A percentile compares a stretch with the other conserved stretches of the same genome.
Conservation (phyloP, 2,888 invertebrate genomes). For the Cylloceria caligata region DNA sequence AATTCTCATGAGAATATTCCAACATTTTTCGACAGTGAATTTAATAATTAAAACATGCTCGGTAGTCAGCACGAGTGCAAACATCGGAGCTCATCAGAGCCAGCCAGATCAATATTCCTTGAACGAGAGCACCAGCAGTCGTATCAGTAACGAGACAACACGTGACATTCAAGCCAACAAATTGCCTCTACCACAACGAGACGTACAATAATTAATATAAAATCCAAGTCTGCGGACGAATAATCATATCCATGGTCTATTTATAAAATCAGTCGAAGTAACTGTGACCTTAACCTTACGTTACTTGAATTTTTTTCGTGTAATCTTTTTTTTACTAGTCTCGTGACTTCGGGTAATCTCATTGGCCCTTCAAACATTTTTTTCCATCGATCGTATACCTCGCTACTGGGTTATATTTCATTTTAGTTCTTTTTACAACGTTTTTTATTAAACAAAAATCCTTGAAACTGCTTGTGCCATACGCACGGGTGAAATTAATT, state of each 20-base stretch:
- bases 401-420: background rate
- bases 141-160: constrained; percentile 15
- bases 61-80: constrained; percentile 23
- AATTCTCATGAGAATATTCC: background rate
- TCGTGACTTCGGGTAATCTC: background rate
- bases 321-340: background rate
- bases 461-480: background rate
- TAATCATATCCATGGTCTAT: constrained; percentile 21
- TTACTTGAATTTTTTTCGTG: background rate
- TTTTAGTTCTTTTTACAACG: background rate
- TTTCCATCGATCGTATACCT: background rate
- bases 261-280: constrained; percentile 17
- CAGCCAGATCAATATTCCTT: constrained; percentile 47
- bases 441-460: background rate
- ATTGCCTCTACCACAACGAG: constrained; percentile 19
- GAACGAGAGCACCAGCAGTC: background rate
- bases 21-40: constrained; percentile 26
- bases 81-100: background rate
- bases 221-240: background rate
- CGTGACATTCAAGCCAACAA: constrained; percentile 42
- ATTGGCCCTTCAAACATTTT: background rate
- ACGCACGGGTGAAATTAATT: background rate
- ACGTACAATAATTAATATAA: constrained; percentile 42
- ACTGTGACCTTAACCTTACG: constrained; percentile 24
- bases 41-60: constrained; percentile 38